Evolutionary conservation across 2,113 vertebrate genomes (phyloP), one percentile per base, ranked within the genome.

Genomic region (Limnothrissa miodon): DNA sequence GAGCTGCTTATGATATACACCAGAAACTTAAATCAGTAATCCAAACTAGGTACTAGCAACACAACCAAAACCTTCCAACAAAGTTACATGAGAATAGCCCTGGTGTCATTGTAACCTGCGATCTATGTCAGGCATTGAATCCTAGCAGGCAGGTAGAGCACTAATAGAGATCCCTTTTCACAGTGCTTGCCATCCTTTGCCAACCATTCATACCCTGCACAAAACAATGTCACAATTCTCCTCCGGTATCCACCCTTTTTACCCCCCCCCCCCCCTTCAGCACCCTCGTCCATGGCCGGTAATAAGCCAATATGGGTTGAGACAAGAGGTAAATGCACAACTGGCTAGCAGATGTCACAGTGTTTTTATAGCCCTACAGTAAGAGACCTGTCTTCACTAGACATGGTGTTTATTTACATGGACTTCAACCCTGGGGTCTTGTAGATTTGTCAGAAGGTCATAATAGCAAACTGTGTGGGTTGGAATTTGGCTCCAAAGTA

Each of bases 221-320:
- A n/a, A 23, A 39, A 85, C 84, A 85, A 82, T n/a, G 33, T 70
- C 45, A n/a, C 42, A 51, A 82, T 46, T 81, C 39, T 62, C 70
- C 66, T 33, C 66, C 15, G 5, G 29, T 74, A 17, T 74, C 66
- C 21, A 33, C 66, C 66, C 36, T 33, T 74, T 5, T 39, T 36
- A 74, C 17, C 66, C 66, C 66, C 11, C 5, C 4, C 36, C 21
- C 66, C 11, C 5, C 4, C 36, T 6, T 56, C 46, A 48, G 11
- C 46, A 48, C 46, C 46, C 15, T 48, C 17, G 46, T 48, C 46
- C 13, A 15, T 48, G 46, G 10, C 15, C 17, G 17, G 3, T 48
- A 48, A 17, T 48, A 15, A 48, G 11, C 46, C 8, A 66, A 66
- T 25, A 9, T 8, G 66, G 66, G 66, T 11, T 36, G 36, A 42